Base-by-base conservation (phyloP, 1,140 invertebrate species). In the silkworm (Bombyx mori) region DNA sequence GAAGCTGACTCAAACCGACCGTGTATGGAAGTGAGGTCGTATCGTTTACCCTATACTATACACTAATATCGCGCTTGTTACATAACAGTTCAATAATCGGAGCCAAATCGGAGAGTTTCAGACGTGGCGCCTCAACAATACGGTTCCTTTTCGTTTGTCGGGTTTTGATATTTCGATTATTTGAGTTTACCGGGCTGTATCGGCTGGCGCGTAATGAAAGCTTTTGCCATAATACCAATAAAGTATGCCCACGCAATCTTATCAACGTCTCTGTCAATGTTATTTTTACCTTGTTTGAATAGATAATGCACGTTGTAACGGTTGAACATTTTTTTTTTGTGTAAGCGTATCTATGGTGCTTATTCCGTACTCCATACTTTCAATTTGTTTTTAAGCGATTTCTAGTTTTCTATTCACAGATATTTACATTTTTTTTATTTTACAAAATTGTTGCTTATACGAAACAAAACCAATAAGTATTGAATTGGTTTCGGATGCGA, bases 31-130 rank as follows among this genome's bases (percentile, higher is more conserved):
- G 26, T 35, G 73, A 82, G 79, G 73, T 77, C 74, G 77, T 70
- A 82, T 80, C 71, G 70, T 77, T 83, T 83, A 83, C 77, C 68
- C 75, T 63, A 77, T 73, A 77, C 80, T 57, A 60, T 35, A 35
- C 1, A 35, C 26, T 74, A 68, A 81, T 81, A 83, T 68, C 67
- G 63, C 62, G 75, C 71, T 69, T 71, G 69, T 83, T 82, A 74
- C 71, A 68, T 75, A 82, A 82, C 74, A 67, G 65, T 69, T 71
- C 73, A 69, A 62, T 68, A 60, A 42, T 45, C 53, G 10, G 49
- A 26, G 42, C n/a, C n/a, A 12, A 6, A n/a, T 22, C 5, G 42
- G 8, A 56, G 26, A 62, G 61, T 57, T 60, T 12, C 54, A 59
- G 50, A 53, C 64, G 51, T 69, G 61, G 47, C 35, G 47, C 48